A percentile compares a stretch with the other conserved stretches of the same genome.
These are phyloP conservation scores for Argyresthia albistria DNA, from an alignment of 2,888 invertebrate species.

Conservation along the genomic window DNA sequence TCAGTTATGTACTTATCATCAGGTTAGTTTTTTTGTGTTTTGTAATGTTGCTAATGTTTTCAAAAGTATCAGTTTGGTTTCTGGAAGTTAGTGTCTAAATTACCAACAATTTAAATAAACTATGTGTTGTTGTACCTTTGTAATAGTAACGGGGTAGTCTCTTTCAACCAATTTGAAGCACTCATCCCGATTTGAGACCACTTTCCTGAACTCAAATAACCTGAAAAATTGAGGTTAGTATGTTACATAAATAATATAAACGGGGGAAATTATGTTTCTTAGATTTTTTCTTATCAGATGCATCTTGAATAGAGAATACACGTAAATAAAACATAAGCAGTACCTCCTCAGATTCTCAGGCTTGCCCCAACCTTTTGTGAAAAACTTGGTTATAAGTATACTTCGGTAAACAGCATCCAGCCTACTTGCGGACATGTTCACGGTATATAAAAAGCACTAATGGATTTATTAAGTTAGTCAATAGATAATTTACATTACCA, in stretches of 20 bases:
- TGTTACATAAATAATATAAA: constrained; percentile 8
- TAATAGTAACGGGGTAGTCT: constrained; percentile 89
- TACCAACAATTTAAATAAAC: too few relatives aligned
- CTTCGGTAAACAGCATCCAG: constrained; percentile 89
- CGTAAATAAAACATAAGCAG: not conserved
- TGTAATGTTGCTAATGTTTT: too few relatives aligned
- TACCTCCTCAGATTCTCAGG: constrained; percentile 91
- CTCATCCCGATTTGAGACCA: constrained; percentile 85
- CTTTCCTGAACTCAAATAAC: constrained; percentile 91
- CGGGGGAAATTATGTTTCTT: not conserved
- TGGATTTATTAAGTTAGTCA: not conserved
- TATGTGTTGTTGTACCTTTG: constrained; percentile 74
- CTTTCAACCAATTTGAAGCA: constrained; percentile 86
- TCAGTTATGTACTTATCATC: too few relatives aligned
- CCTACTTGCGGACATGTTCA: constrained; percentile 72
- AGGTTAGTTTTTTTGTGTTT: too few relatives aligned
- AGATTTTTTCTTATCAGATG: not conserved
- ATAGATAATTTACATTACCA: not conserved
- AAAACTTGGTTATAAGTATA: constrained; percentile 90
- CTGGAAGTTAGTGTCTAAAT: too few relatives aligned
- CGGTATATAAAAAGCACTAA: not conserved
- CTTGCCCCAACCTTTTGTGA: constrained; percentile 97
- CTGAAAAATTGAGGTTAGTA: constrained; percentile 70
- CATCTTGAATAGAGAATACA: not conserved
- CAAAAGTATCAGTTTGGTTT: too few relatives aligned